Percentiles rank a stretch among this genome's conserved stretches.
Evolutionary conservation across 2,888 invertebrate genomes (phyloP).

Genomic region (Choristoneura rosaceana): DNA sequence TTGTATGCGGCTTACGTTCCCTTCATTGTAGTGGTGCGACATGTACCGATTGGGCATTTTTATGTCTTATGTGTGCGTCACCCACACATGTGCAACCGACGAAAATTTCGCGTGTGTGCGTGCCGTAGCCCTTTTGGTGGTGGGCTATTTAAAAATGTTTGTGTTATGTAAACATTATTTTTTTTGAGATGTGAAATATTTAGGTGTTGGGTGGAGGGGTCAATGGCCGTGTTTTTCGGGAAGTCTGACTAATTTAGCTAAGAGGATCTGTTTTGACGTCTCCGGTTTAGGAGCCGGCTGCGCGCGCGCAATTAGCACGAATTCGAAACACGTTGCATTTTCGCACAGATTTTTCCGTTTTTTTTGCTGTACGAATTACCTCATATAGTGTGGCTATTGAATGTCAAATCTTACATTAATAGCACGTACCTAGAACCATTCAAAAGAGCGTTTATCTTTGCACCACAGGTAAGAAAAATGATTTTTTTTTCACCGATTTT

Average conservation of each 20-base stretch:
- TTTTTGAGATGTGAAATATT: slow-evolving; percentile 79
- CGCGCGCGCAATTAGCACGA: slow-evolving; percentile 9
- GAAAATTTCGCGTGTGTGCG: slow-evolving; percentile 77
- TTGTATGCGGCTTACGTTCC: slow-evolving; percentile 86
- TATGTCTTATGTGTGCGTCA: slow-evolving; percentile 76
- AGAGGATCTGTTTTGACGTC: slow-evolving; percentile 69
- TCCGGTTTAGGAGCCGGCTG: slow-evolving; percentile 54
- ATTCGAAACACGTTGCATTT: slow-evolving; percentile 31
- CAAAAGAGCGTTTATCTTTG: not conserved
- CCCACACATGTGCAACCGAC: slow-evolving; percentile 70
- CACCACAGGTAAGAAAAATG: not conserved
- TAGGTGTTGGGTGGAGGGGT: slow-evolving; percentile 78
- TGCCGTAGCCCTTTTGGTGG: slow-evolving; percentile 69
- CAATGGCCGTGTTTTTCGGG: slow-evolving; percentile 80
- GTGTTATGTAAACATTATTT: slow-evolving; percentile 83
- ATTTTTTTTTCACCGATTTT: not conserved
- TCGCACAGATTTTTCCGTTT: slow-evolving; percentile 25
- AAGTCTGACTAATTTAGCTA: slow-evolving; percentile 81
- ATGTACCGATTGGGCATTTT: slow-evolving; percentile 83
- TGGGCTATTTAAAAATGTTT: slow-evolving; percentile 78
- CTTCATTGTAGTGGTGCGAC: slow-evolving; percentile 85
- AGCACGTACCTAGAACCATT: not conserved
- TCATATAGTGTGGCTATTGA: not conserved
- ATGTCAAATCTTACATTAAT: not conserved
- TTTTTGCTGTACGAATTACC: slow-evolving; percentile 33